These are phyloP conservation scores for Penaeus monodon DNA, from an alignment of 2,888 invertebrate species.

Conservation along the genomic window DNA sequence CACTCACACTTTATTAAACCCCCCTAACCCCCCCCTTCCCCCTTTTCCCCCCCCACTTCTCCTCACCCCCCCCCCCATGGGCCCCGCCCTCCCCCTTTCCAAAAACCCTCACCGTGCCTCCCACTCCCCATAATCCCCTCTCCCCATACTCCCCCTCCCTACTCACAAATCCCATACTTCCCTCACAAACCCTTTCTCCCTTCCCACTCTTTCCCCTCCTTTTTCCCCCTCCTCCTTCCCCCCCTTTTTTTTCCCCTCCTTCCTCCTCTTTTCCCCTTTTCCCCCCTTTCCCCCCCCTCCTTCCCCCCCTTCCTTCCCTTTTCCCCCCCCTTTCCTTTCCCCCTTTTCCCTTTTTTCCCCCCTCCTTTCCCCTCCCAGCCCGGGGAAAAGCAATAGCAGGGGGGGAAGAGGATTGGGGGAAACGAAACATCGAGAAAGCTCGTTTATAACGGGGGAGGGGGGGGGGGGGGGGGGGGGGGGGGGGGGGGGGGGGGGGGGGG, in stretches of 20 bases:
- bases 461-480: too few species aligned
- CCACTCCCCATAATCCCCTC: neutral
- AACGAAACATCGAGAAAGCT: too few species aligned
- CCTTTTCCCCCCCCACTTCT: neutral
- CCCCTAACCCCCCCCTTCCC: neutral
- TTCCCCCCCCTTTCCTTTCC: neutral
- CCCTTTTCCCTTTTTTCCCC: neutral
- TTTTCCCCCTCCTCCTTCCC: neutral
- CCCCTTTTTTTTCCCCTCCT: neutral
- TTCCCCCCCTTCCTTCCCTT: neutral
- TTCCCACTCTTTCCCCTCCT: neutral
- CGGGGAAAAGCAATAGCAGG: too few species aligned
- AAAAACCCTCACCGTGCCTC: neutral
- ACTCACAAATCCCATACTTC: neutral
- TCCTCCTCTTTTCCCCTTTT: neutral
- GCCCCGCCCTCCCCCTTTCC: neutral
- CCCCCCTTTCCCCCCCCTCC: neutral
- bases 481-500: too few species aligned
- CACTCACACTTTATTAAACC: neutral
- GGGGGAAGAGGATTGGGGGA: too few species aligned
- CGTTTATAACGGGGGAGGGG: too few species aligned
- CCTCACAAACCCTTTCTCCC: neutral
- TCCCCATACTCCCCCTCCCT: neutral
- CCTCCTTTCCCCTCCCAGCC: neutral
- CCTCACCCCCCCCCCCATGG: neutral